Percentiles rank a stretch among this genome's conserved stretches.
These are phyloP conservation scores for Oxytorus armatus DNA, from an alignment of 2,888 invertebrate genomes.

Conservation along the genomic window DNA sequence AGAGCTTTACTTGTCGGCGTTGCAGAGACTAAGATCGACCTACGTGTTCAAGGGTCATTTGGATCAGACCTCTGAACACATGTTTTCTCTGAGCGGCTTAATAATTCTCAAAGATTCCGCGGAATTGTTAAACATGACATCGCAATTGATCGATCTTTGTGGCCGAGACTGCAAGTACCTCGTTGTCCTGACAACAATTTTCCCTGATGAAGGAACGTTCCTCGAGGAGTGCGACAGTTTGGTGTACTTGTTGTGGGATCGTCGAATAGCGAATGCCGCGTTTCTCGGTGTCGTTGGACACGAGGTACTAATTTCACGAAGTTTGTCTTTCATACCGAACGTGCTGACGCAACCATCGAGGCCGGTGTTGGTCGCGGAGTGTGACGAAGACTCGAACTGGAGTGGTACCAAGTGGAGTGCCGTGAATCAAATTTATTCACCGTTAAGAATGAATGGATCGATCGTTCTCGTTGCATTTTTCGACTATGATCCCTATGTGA, in stretches of 20 bases:
- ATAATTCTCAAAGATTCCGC: constrained; percentile 67
- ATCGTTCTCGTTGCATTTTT: constrained; percentile 69
- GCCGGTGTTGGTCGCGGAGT: constrained; percentile 69
- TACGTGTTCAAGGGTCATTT: constrained; percentile 54
- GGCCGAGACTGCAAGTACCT: constrained; percentile 70
- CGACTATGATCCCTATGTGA: constrained; percentile 69
- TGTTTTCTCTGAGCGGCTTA: constrained; percentile 53
- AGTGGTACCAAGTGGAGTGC: background rate
- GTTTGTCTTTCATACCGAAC: constrained; percentile 60
- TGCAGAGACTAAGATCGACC: constrained; percentile 57
- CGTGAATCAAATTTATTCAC: constrained; percentile 4
- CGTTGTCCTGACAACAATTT: constrained; percentile 64
- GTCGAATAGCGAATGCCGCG: constrained; percentile 65
- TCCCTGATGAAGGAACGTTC: constrained; percentile 67
- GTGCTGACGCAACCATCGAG: constrained; percentile 63
- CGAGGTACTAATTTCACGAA: constrained; percentile 68
- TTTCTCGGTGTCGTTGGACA: constrained; percentile 69
- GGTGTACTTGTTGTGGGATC: constrained; percentile 68
- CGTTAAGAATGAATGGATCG: constrained; percentile 65
- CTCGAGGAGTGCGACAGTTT: constrained; percentile 67
- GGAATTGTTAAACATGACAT: constrained; percentile 54
- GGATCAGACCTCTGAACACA: constrained; percentile 3
- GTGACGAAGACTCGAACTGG: constrained; percentile 56
- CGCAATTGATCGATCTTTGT: constrained; percentile 68
- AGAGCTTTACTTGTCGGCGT: constrained; percentile 46